Percentiles rank a stretch among this genome's conserved stretches.
These are phyloP conservation scores for Channallabes apus DNA, from an alignment of 2,797 vertebrate genomes.

Conservation along the genomic window DNA sequence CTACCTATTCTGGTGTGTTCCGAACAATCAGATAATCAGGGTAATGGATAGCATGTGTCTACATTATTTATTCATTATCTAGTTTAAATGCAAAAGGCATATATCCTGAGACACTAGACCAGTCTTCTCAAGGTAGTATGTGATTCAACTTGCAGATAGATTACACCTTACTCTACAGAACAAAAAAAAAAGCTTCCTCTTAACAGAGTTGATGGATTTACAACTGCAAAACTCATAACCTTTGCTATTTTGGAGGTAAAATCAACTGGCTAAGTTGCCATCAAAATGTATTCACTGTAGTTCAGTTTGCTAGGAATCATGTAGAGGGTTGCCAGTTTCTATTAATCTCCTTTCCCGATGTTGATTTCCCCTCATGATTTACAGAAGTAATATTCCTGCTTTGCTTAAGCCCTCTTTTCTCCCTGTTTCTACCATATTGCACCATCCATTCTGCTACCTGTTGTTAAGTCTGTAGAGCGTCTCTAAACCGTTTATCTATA, in stretches of 20 bases:
- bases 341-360: neutral
- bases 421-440: neutral
- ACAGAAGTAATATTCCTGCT: neutral
- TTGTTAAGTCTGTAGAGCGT: neutral
- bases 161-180: neutral
- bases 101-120: neutral
- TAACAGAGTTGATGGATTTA: neutral
- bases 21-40: neutral
- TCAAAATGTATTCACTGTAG: neutral
- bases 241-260: neutral
- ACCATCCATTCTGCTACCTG: neutral
- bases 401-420: neutral
- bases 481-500: neutral
- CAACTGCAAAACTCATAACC: neutral
- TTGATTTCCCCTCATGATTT: neutral
- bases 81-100: neutral
- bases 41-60: constrained; percentile 23
- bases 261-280: neutral
- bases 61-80: constrained; percentile 9
- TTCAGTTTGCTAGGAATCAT: neutral
- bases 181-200: too few species aligned
- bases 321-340: neutral
- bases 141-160: neutral
- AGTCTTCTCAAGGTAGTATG: neutral
- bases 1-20: neutral